phyloP scores from a whole-genome alignment of 1,140 invertebrate genomes.

The Bombus consobrinus region DNA sequence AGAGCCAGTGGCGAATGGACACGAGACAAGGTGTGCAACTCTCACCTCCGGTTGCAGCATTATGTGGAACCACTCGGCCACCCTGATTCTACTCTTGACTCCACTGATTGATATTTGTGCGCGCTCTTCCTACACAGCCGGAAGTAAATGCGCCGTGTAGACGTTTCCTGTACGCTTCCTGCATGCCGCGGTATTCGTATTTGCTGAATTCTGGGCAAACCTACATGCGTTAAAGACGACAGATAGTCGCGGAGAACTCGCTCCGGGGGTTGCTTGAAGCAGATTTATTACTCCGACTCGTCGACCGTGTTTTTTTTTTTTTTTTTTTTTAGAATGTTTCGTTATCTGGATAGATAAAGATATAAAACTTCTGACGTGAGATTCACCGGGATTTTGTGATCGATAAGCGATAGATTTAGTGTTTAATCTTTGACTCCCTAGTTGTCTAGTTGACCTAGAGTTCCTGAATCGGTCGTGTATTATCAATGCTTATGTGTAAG shows the following conservation, averaged over 20 bases:
- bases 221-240: not conserved
- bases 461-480: not conserved
- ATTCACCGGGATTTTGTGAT: not conserved
- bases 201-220: not conserved
- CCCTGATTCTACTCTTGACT: constrained; percentile 74
- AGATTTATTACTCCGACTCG: not conserved
- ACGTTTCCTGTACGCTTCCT: constrained; percentile 16
- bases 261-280: not conserved
- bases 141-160: constrained; percentile 51
- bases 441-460: not conserved
- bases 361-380: not conserved
- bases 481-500: constrained; percentile 12
- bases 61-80: constrained; percentile 75
- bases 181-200: not conserved
- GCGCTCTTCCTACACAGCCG: constrained; percentile 33
- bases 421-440: not conserved
- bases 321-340: not conserved
- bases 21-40: constrained; percentile 56
- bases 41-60: constrained; percentile 67
- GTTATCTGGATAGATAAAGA: not conserved
- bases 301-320: not conserved
- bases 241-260: no score
- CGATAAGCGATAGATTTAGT: not conserved
- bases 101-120: constrained; percentile 75
- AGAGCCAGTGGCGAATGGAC: constrained; percentile 42